Evolutionary conservation across 2,113 vertebrate genomes (phyloP).

Genomic region (Siniperca knerii): DNA sequence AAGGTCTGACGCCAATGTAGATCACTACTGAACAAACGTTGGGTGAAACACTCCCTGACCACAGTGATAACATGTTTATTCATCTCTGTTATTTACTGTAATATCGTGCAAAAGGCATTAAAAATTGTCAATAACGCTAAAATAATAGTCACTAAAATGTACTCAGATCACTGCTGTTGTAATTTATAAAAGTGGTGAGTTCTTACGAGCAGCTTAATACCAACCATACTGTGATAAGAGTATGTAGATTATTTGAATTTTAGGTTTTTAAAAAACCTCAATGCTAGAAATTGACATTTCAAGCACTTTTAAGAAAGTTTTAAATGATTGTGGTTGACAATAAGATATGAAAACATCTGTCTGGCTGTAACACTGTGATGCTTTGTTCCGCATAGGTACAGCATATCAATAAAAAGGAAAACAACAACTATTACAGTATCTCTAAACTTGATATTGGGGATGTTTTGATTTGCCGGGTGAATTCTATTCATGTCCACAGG

Average conservation of each 20-base stretch:
- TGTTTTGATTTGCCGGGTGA: slow-evolving; percentile 27
- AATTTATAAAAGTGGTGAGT: background rate
- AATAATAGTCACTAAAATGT: background rate
- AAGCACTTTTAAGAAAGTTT: background rate
- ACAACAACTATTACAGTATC: slow-evolving; percentile 37
- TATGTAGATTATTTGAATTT: background rate
- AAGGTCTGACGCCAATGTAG: background rate
- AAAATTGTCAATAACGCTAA: background rate
- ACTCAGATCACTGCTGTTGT: background rate
- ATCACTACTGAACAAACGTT: slow-evolving; percentile 31
- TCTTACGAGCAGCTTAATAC: background rate
- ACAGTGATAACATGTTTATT: background rate
- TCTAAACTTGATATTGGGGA: slow-evolving; percentile 44
- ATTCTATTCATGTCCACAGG: slow-evolving; percentile 67
- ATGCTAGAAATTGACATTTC: background rate
- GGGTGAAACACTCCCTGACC: background rate
- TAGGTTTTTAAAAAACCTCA: background rate
- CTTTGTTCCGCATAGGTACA: background rate
- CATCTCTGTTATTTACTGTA: background rate
- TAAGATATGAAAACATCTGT: background rate
- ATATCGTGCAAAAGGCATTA: background rate
- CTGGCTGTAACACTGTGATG: background rate
- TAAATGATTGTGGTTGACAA: background rate
- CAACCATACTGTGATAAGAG: background rate
- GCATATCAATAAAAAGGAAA: background rate